Percentiles rank a stretch among this genome's conserved stretches.
phyloP scores from a whole-genome alignment of 2,888 invertebrate species.

The Orchesella flavescens region DNA sequence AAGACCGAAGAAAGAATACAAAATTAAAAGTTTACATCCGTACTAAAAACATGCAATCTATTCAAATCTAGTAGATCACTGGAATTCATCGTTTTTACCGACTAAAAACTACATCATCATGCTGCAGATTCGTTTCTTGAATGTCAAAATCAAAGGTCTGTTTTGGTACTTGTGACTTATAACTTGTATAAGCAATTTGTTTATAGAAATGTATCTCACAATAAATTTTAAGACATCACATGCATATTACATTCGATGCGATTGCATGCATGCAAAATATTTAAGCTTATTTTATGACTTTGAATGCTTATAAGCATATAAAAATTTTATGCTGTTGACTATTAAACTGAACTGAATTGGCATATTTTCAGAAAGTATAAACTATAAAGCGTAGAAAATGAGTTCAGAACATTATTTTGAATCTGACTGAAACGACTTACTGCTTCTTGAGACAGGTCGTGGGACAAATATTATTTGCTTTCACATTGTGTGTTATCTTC shows the following conservation, averaged over 20 bases:
- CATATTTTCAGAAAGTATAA: no score
- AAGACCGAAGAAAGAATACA: conserved; percentile 74
- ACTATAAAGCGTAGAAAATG: no score
- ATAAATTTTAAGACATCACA: neutral
- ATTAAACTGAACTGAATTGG: no score
- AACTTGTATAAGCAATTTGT: no score
- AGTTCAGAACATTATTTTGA: neutral
- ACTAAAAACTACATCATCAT: neutral
- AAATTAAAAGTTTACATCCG: conserved; percentile 72
- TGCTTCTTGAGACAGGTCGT: conserved; percentile 99
- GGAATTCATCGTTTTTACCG: no score
- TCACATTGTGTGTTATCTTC: conserved; percentile 97
- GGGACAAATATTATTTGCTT: conserved; percentile 99
- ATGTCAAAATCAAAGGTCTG: no score
- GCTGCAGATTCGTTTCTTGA: neutral
- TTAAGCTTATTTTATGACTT: neutral
- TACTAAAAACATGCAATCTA: conserved; percentile 8
- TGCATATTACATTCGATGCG: neutral
- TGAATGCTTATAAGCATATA: no score
- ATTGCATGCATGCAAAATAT: neutral
- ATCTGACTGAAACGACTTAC: conserved; percentile 81
- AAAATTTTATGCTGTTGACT: no score
- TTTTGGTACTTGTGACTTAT: no score
- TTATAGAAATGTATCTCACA: neutral
- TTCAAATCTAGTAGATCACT: neutral